Percentiles rank a stretch among this genome's conserved stretches.
Conservation (phyloP, 37 sponge, comb jelly and placozoan species). For the Geodia barretti region DNA sequence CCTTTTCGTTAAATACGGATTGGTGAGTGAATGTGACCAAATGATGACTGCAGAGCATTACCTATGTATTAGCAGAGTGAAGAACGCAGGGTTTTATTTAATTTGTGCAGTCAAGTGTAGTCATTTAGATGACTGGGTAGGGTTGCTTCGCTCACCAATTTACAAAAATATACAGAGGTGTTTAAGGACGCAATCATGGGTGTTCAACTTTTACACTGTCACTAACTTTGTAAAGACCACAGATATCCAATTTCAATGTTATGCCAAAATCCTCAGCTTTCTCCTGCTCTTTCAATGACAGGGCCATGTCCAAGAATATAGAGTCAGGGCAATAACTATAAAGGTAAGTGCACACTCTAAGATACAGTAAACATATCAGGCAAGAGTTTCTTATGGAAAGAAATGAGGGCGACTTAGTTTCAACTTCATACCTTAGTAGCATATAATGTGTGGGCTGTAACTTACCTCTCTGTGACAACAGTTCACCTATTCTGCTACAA, state of each 20-base stretch:
- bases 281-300: conserved; percentile 27
- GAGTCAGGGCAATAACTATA: conserved; percentile 29
- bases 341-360: neutral
- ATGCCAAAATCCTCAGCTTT: conserved; percentile 67
- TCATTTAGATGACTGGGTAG: neutral
- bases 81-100: no score
- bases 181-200: neutral
- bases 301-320: conserved; percentile 42
- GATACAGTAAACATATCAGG: no score
- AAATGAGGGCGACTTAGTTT: no score
- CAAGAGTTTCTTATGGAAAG: neutral
- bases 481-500: no score
- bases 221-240: conserved; percentile 66
- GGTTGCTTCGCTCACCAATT: neutral
- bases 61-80: no score
- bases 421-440: no score
- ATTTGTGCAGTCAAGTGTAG: no score
- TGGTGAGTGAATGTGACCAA: no score
- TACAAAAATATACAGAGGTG: neutral
- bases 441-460: no score
- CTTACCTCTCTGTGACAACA: no score
- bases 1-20: no score
- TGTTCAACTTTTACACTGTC: neutral
- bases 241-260: conserved; percentile 67
- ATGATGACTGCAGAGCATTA: no score